Evolutionary conservation across 2,113 vertebrate genomes (phyloP), one percentile per base, ranked within the genome.

Genomic region (Casuarius casuarius): DNA sequence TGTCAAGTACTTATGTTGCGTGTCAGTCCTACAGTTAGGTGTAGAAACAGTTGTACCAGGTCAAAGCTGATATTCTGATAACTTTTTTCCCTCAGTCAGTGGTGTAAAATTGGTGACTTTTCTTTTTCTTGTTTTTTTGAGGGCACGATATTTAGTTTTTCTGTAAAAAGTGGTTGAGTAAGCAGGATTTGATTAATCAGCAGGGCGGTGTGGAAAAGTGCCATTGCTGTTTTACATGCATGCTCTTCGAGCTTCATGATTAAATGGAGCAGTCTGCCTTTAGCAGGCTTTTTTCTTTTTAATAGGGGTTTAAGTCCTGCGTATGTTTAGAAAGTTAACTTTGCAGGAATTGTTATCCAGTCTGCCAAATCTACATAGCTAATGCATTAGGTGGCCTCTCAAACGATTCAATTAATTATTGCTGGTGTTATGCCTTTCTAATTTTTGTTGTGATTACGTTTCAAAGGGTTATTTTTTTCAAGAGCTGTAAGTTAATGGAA

Each of bases 51-150:
- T 17, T 7, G 12, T 25, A 13, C 26, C 5, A 0, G 12, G 2
- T 61, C 31, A 9, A 19, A 67, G 10, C 28, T 19, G 51, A 7
- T 29, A 2, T 0, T n/a, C 7, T 0, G 12, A 31, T 10, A 0
- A 26, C 18, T 19, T 18, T 42, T 0, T 12, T 68, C 86, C 17
- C 46, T 33, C 15, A 38, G 10, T 46, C 62, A 4, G 0, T 38
- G 38, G 38, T 38, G 38, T 38, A 38, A 38, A 38, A 38, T 3
- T 2, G 23, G 3, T 63, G 33, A 18, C 11, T 13, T 91, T 76
- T 59, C n/a, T 35, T 42, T 42, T 42, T 42, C 42, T 46, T 46
- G 38, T 70, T 48, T 48, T n/a, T 68, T 42, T 31, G 35, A 35
- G 40, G 20, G 44, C 5, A 5, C 2, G 23, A 3, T n/a, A 12